Conservation (phyloP, 2,113 vertebrate genomes). For the Anolis sagrei region DNA sequence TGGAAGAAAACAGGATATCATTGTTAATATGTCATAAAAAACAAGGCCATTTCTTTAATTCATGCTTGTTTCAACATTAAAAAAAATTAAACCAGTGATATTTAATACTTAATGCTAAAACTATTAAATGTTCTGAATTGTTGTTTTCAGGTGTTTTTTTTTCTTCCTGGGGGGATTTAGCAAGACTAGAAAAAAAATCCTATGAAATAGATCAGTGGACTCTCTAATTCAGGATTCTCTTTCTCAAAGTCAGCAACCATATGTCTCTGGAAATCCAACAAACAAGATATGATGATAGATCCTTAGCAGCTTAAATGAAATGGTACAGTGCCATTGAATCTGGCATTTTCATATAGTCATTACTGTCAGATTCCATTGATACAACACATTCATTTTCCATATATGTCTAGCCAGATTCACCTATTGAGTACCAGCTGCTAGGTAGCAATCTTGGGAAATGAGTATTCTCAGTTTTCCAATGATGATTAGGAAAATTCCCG, state of each 20-base stretch:
- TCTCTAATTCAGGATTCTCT: neutral
- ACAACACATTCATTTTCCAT: too few species aligned
- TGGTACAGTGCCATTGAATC: neutral
- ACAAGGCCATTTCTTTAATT: neutral
- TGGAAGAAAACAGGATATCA: neutral
- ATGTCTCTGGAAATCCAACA: neutral
- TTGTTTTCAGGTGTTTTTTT: too few species aligned
- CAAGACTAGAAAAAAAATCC: neutral
- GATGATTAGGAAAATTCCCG: too few species aligned
- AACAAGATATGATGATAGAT: neutral
- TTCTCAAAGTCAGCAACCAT: neutral
- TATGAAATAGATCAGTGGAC: neutral
- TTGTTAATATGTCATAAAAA: conserved; percentile 2
- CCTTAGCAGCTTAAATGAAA: neutral
- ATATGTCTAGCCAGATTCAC: too few species aligned
- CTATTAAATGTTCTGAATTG: neutral
- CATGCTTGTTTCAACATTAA: neutral
- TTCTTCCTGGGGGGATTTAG: neutral
- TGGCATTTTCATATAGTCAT: neutral
- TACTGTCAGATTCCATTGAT: too few species aligned
- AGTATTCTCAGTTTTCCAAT: too few species aligned
- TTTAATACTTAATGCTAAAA: neutral
- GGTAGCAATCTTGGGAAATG: too few species aligned
- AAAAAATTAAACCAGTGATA: neutral
- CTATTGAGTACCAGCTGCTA: neutral